phyloP scores from a whole-genome alignment of 2,113 vertebrate species.

The Alethe castanea region DNA sequence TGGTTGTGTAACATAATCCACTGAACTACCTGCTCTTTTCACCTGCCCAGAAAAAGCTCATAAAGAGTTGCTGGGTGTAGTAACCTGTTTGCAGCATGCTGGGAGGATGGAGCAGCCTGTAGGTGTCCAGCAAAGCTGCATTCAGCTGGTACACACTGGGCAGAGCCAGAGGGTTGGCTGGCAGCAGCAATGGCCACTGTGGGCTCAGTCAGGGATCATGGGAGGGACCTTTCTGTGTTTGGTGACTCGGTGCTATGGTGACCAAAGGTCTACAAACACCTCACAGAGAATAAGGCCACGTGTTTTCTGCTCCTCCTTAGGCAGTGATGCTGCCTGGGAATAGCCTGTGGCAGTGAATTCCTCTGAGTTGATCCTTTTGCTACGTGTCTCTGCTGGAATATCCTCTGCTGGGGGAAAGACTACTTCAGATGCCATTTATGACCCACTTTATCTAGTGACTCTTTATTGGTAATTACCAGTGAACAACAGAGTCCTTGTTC shows the following conservation, averaged over 20 bases:
- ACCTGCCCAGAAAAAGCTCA: background rate
- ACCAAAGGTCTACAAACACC: constrained; percentile 24
- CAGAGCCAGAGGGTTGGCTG: background rate
- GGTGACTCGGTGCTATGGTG: background rate
- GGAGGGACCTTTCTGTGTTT: background rate
- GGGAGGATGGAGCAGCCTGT: background rate
- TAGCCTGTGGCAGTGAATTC: background rate
- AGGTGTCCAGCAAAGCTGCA: background rate
- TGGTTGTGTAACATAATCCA: background rate
- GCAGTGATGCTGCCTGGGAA: background rate
- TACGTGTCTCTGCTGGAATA: background rate
- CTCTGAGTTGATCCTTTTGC: background rate
- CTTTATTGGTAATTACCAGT: background rate
- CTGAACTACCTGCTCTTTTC: background rate
- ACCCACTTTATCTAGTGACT: background rate
- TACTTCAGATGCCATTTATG: background rate
- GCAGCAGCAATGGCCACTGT: background rate
- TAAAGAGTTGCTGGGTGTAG: background rate
- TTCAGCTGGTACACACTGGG: background rate
- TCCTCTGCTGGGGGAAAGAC: background rate
- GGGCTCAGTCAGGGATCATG: background rate
- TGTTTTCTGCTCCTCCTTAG: background rate
- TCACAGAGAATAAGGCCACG: background rate
- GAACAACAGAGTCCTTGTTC: background rate
- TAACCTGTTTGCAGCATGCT: background rate